These are phyloP conservation scores for Onychomys leucogaster DNA, from an alignment of 2,797 vertebrate species.

Conservation along the genomic window DNA sequence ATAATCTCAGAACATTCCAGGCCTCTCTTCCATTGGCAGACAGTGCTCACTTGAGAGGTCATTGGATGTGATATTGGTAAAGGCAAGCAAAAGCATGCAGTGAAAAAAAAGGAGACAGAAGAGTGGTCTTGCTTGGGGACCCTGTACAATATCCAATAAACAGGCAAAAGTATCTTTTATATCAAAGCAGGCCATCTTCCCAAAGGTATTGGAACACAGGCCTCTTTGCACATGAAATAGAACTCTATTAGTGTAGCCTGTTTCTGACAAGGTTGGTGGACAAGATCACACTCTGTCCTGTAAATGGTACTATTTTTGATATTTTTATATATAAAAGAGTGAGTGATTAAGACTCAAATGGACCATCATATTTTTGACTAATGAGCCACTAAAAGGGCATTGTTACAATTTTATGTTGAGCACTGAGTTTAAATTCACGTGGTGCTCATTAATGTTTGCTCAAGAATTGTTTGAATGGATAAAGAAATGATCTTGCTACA, in stretches of 20 bases:
- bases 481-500: neutral
- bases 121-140: neutral
- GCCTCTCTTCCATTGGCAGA: neutral
- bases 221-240: neutral
- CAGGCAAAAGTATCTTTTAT: neutral
- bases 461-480: neutral
- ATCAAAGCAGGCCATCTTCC: neutral
- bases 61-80: neutral
- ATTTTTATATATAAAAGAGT: conserved; percentile 21
- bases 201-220: neutral
- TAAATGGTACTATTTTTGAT: conserved; percentile 9
- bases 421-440: neutral
- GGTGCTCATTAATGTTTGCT: neutral
- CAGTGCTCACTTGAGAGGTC: neutral
- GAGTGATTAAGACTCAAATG: neutral
- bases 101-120: neutral
- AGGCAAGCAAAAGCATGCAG: neutral
- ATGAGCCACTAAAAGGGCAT: neutral
- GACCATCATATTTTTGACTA: neutral
- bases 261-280: neutral
- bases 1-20: neutral
- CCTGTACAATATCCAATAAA: neutral
- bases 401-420: neutral
- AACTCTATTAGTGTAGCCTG: neutral
- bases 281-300: neutral